Base-by-base conservation (phyloP, 2,797 vertebrate genomes). In the Anguilla obscura region DNA sequence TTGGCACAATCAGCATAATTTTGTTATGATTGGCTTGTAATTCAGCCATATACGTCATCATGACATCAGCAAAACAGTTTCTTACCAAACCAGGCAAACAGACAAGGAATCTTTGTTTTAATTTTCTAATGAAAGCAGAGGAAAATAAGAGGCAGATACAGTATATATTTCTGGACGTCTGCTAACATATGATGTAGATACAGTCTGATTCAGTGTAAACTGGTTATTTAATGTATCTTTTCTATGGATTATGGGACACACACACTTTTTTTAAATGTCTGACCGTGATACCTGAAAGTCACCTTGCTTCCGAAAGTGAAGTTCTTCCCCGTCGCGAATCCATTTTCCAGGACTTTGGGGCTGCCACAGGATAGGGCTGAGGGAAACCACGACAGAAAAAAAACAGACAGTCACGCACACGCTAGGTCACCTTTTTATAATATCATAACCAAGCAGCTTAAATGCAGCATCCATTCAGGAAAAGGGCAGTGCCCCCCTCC, bases 301-400 rank as follows among this genome's bases (percentile, higher is more conserved):
- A 99, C 97, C 95, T 97, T 98, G 96, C 92, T 98, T 93, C 94
- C 97, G 91, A 96, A 99, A 82, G 97, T 99, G 95, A 98, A 98
- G 93, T 96, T 96, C 91, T 93, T 96, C 85, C 97, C 98, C 1
- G 93, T 95, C 95, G 97, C 93, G 90, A 93, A 84, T 87, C 97
- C 94, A 90, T 99, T 97, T 90, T 97, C 95, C 88, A 97, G 98
- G 91, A 96, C 87, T 87, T 91, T 87, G 84, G 98, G 97, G 76
- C 8, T 76, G 10, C 94, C 95, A 93, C 99, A 99, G 94, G 97
- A 97, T 89, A 98, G 89, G 84, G 97, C 99, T 99, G 90, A 45
- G 5, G 66, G 48, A 48, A 52, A 50, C 54, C 33, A 45, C 10
- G 14, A 88, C 33, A 18, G 5, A 9, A 10, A 82, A 21, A n/a